Percentiles rank a stretch among this genome's conserved stretches.
These are phyloP conservation scores for Drosophila paracracens DNA, from an alignment of 2,888 invertebrate genomes.

Conservation along the genomic window DNA sequence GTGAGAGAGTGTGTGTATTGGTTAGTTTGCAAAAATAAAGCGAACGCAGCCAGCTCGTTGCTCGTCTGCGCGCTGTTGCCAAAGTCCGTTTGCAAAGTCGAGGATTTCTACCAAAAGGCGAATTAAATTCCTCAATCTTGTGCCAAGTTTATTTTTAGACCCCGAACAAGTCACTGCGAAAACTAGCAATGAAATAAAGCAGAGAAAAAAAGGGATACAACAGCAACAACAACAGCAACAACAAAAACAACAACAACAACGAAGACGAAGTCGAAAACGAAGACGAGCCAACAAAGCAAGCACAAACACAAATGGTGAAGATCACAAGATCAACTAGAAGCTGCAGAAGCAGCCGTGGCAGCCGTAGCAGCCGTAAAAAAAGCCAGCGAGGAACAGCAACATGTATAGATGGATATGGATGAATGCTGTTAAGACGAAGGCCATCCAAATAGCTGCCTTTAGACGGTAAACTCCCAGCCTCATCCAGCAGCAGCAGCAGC, in stretches of 20 bases:
- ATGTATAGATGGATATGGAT: conserved; percentile 70
- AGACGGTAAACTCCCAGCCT: conserved; percentile 41
- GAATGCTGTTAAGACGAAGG: conserved; percentile 79
- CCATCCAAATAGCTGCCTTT: conserved; percentile 71
- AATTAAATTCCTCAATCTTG: conserved; percentile 82
- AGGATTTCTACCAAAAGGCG: conserved; percentile 82
- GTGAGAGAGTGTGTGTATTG: conserved; percentile 2
- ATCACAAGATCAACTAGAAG: conserved; percentile 65
- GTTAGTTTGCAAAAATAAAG: conserved; percentile 25
- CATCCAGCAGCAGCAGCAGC: conserved; percentile 25
- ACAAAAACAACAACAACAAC: conserved; percentile 24
- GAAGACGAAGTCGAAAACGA: conserved; percentile 34
- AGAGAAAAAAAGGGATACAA: conserved; percentile 44
- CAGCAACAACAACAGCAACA: conserved; percentile 14
- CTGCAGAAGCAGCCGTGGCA: conserved; percentile 37
- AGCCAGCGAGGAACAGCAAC: conserved; percentile 33
- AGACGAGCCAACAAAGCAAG: conserved; percentile 57
- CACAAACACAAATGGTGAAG: conserved; percentile 63
- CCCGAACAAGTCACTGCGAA: conserved; percentile 56
- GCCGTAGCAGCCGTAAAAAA: conserved; percentile 38
- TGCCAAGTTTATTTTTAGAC: conserved; percentile 81
- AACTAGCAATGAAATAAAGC: conserved; percentile 75
- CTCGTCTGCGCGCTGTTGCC: conserved; percentile 57
- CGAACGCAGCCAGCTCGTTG: conserved; percentile 16
- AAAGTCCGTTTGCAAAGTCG: conserved; percentile 80